A percentile compares a stretch with the other conserved stretches of the same genome.
phyloP scores from a whole-genome alignment of 2,113 vertebrate species.

The Heliornis fulica region DNA sequence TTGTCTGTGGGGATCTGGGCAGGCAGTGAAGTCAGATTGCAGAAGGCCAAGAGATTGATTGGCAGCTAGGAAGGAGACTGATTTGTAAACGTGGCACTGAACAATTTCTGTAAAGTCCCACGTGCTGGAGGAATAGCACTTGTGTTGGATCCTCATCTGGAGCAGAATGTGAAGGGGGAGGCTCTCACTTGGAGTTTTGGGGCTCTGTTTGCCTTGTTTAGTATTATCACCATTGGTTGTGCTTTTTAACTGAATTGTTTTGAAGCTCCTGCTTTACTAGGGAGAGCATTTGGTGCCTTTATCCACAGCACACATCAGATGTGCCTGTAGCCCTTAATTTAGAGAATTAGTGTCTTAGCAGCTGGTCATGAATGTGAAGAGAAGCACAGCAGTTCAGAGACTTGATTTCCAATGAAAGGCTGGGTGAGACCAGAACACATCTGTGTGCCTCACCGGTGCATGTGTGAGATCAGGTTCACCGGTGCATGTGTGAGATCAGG shows the following conservation, averaged over 20 bases:
- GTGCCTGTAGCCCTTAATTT: background rate
- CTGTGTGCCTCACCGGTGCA: accelerated
- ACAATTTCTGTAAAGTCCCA: background rate
- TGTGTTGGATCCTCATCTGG: background rate
- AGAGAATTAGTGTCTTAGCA: background rate
- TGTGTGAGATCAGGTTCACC: background rate
- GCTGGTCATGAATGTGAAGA: background rate
- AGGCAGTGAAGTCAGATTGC: background rate
- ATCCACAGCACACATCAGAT: background rate
- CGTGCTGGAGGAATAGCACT: background rate
- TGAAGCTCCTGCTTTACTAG: background rate
- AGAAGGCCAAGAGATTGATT: background rate
- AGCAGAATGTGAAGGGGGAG: background rate
- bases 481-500: background rate
- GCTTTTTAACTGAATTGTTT: background rate
- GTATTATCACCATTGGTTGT: background rate
- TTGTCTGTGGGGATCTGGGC: background rate
- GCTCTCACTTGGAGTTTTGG: background rate
- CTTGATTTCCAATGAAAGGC: background rate
- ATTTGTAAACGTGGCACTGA: background rate
- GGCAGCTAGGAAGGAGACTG: background rate
- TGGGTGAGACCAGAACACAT: background rate
- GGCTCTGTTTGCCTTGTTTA: background rate
- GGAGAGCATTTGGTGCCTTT: background rate
- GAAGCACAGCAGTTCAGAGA: background rate